Evolutionary conservation across 1,140 invertebrate species (phyloP).

Genomic region (Charaxes varanes): DNA sequence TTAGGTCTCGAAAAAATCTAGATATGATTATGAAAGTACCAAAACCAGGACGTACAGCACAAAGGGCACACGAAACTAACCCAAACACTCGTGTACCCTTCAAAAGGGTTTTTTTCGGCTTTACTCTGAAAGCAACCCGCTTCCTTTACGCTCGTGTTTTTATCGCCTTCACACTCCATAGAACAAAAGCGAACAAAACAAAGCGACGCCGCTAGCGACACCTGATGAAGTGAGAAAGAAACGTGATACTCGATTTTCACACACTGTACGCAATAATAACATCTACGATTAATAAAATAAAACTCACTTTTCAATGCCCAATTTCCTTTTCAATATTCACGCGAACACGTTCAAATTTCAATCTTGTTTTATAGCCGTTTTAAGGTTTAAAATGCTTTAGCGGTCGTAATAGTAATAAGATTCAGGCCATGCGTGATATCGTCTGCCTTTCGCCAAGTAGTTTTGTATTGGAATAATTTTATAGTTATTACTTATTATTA

Average conservation of each 20-base stretch:
- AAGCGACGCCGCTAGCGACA: constrained; percentile 60
- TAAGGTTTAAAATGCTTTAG: constrained; percentile 17
- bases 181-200: constrained; percentile 62
- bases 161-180: constrained; percentile 62
- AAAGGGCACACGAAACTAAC: constrained; percentile 31
- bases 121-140: constrained; percentile 45
- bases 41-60: constrained; percentile 29
- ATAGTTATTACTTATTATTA: constrained; percentile 67
- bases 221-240: constrained; percentile 66
- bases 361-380: constrained; percentile 4
- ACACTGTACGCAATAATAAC: constrained; percentile 16
- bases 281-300: constrained; percentile 21
- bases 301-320: constrained; percentile 21
- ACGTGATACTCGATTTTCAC: constrained; percentile 46
- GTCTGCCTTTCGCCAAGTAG: constrained; percentile 63
- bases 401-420: constrained; percentile 42
- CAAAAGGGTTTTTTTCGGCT: constrained; percentile 32
- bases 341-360: constrained; percentile 8
- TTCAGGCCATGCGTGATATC: constrained; percentile 61
- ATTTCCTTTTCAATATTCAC: constrained; percentile 5
- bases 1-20: constrained; percentile 29
- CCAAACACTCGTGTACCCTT: constrained; percentile 38
- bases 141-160: constrained; percentile 53
- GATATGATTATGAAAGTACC: constrained; percentile 29
- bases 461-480: constrained; percentile 68